Conservation (phyloP, 2,797 vertebrate species). For the Aldrovandia affinis region DNA sequence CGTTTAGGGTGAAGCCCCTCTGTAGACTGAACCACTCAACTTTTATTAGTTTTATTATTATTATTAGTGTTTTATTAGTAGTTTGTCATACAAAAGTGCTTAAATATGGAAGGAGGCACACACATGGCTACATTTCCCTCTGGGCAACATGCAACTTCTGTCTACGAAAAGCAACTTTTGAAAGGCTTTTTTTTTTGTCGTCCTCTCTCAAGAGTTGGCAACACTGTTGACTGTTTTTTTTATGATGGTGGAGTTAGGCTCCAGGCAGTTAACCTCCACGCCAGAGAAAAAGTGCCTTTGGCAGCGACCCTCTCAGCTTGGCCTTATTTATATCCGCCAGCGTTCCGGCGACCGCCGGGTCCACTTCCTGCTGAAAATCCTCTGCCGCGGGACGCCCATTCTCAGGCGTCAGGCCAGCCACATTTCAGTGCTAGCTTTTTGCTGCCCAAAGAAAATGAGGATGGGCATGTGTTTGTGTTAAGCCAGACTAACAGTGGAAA, state of each 20-base stretch:
- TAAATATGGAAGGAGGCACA: too few species aligned
- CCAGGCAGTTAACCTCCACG: not conserved
- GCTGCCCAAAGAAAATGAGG: not conserved
- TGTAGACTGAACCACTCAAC: too few species aligned
- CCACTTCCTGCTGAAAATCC: conserved; percentile 48
- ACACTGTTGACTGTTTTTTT: not conserved
- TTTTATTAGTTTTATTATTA: too few species aligned
- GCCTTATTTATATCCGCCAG: conserved; percentile 33
- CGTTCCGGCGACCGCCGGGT: conserved; percentile 31
- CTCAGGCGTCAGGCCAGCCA: conserved; percentile 26
- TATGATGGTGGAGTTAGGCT: not conserved
- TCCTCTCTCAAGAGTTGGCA: not conserved
- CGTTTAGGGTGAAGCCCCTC: too few species aligned
- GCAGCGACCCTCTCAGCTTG: not conserved
- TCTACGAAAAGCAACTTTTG: not conserved
- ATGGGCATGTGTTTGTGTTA: not conserved
- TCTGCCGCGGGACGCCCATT: conserved; percentile 31
- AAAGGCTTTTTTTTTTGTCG: too few species aligned
- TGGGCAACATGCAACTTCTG: too few species aligned
- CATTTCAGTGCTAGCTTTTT: not conserved
- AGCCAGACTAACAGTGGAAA: not conserved
- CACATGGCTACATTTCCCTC: too few species aligned
- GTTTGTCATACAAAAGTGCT: too few species aligned
- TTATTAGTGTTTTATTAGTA: too few species aligned
- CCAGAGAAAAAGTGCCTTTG: not conserved